Conservation (phyloP, 2,113 vertebrate genomes). For the Pampusana beccarii region DNA sequence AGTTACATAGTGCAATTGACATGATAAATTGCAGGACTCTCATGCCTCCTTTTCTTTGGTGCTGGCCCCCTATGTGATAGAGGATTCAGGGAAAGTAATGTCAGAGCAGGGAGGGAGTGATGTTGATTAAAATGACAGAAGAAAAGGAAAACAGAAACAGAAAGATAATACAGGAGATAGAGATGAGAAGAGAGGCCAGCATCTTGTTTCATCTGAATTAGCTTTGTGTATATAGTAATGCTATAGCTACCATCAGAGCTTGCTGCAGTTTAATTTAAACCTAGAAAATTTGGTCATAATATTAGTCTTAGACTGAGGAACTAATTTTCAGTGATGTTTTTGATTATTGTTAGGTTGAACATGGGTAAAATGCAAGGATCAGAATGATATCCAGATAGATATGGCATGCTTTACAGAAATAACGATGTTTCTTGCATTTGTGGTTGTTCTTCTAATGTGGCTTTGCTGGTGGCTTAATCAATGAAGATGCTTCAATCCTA, state of each 20-base stretch:
- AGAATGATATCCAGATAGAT: not conserved
- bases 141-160: not conserved
- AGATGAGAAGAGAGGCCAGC: not conserved
- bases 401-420: not conserved
- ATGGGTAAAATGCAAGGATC: not conserved
- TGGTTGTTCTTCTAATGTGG: not conserved
- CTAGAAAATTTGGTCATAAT: not conserved
- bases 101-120: not conserved
- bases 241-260: not conserved
- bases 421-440: not conserved
- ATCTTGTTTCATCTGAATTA: not conserved
- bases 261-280: not conserved
- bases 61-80: not conserved
- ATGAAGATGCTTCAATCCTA: constrained; percentile 6
- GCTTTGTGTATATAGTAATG: not conserved
- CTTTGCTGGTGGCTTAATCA: not conserved
- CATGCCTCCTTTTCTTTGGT: not conserved
- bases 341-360: not conserved
- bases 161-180: not conserved
- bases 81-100: not conserved
- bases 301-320: not conserved
- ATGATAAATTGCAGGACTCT: not conserved
- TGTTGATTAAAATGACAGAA: not conserved
- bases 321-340: not conserved
- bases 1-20: not conserved